Evolutionary conservation across 2,797 vertebrate species (phyloP), one percentile per base, ranked within the genome.

Genomic region (Buceros bicornis): DNA sequence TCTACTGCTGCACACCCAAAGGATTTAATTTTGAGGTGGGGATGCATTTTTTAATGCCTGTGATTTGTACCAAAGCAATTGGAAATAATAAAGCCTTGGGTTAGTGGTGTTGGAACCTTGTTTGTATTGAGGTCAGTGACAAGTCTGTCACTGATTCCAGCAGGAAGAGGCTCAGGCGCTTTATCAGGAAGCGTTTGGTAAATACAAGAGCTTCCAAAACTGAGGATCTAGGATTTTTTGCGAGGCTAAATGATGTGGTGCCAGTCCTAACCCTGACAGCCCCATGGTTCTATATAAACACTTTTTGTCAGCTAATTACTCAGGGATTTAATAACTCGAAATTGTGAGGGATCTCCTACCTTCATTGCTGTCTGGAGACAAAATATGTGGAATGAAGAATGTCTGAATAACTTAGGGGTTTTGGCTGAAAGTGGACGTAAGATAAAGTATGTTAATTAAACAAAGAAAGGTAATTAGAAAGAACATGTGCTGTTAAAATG

Each of bases 1-100:
- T 91, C 85, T 93, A 24, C 60, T 57, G 47, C 94, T 90, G 85
- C 82, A 94, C 66, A 91, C 67, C 26, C 88, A 73, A 57, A 91
- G 89, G 92, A 91, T 93, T 96, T 89, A 50, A 79, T 94, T 91
- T 84, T 84, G 74, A 89, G 73, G 66, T 89, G 66, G 82, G 86
- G 80, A 82, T 77, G 18, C 28, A 21, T 95, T 95, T 94, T 47
- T 77, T 89, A 84, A 67, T 74, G 85, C 79, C 48, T 84, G 70
- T 45, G 64, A 47, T 94, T 90, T 95, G 77, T 79, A 77, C 54
- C 0, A 3, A 82, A 92, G 72, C 47, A 54, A 82, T 5, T 7
- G 20, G 60, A 84, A 95, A 91, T 71, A 50, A 81, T 48, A 82
- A 77, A 89, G 77, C 77, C 64, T 62, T 82, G 51, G 66, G 56